These are phyloP conservation scores for Aleiodes testaceus DNA, from an alignment of 2,888 invertebrate species.

Conservation along the genomic window DNA sequence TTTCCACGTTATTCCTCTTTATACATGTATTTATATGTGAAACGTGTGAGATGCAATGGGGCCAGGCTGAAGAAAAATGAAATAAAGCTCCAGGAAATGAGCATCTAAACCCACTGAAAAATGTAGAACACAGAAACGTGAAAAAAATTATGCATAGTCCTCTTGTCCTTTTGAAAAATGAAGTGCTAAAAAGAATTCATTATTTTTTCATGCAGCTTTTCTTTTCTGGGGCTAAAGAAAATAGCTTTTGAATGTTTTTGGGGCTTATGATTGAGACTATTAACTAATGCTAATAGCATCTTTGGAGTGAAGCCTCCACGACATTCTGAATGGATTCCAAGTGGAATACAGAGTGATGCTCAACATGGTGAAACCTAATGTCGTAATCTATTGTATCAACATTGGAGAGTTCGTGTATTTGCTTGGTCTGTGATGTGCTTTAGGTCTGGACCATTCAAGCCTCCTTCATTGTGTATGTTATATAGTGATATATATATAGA, in stretches of 20 bases:
- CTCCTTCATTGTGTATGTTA: conserved; percentile 1
- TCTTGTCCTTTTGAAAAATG: too few relatives aligned
- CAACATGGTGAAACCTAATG: background rate
- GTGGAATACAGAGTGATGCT: conserved; percentile 18
- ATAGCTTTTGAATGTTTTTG: too few relatives aligned
- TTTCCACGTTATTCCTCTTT: conserved; percentile 16
- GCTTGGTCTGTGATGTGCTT: conserved; percentile 28
- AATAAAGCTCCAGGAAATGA: conserved; percentile 4
- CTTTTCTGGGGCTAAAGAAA: too few relatives aligned
- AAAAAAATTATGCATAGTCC: too few relatives aligned
- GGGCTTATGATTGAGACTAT: background rate
- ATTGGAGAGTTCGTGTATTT: conserved; percentile 22
- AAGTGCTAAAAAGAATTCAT: too few relatives aligned
- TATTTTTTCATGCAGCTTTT: too few relatives aligned
- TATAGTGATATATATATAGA: background rate
- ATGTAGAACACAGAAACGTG: background rate
- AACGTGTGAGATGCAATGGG: conserved; percentile 23
- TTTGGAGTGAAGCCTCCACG: background rate
- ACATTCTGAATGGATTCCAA: background rate
- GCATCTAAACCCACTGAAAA: conserved; percentile 14
- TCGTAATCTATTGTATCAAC: conserved; percentile 23
- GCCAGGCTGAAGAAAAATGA: conserved; percentile 12
- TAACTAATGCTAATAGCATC: conserved; percentile 11
- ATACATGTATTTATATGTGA: conserved; percentile 7
- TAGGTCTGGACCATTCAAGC: conserved; percentile 18